phyloP scores from a whole-genome alignment of 2,113 vertebrate species.

The Neolamprologus hecqui region DNA sequence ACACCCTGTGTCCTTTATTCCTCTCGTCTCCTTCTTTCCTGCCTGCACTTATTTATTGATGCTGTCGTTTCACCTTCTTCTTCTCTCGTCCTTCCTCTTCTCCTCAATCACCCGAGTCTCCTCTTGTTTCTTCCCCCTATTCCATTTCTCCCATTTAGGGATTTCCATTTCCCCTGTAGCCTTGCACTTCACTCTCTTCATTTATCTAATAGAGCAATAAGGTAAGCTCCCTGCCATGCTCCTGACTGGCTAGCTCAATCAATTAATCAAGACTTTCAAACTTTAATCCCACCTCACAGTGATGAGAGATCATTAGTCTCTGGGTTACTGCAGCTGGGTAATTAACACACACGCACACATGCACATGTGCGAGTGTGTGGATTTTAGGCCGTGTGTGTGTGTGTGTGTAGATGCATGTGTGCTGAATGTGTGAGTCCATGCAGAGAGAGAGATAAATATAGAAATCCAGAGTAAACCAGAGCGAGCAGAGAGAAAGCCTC shows the following conservation, averaged over 20 bases:
- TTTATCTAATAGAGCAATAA: not conserved
- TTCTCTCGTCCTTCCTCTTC: not conserved
- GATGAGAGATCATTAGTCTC: not conserved
- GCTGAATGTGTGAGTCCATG: not conserved
- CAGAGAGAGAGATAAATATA: constrained; percentile 8
- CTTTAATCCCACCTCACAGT: not conserved
- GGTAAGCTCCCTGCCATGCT: not conserved
- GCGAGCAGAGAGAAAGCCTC: not conserved
- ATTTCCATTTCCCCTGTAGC: not conserved
- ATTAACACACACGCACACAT: not conserved
- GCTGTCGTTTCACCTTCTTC: not conserved
- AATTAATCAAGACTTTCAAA: not conserved
- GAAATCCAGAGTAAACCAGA: not conserved
- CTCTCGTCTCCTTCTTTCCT: not conserved
- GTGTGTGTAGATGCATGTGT: not conserved
- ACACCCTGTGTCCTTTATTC: not conserved
- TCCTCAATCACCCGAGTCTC: not conserved
- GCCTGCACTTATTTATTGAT: not conserved
- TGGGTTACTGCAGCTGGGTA: constrained; percentile 11
- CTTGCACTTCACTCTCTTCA: not conserved
- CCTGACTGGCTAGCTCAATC: not conserved
- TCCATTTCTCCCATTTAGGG: not conserved
- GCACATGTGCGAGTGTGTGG: not conserved
- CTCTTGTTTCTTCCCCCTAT: not conserved
- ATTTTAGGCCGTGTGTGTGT: not conserved